Base-by-base conservation (phyloP, 2,888 invertebrate species). In the Carcina quercana region DNA sequence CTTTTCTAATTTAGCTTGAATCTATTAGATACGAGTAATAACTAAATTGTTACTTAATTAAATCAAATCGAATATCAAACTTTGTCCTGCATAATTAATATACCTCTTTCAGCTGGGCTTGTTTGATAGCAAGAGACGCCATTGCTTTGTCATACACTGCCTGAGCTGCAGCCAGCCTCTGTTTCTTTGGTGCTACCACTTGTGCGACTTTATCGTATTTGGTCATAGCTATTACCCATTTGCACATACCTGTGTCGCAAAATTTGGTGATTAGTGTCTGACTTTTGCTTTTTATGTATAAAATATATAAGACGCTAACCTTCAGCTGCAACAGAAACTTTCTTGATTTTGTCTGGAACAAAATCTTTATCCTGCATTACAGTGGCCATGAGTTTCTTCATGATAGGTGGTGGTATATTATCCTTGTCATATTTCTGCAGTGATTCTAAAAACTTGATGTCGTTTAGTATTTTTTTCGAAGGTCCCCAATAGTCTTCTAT, bases 191-290 rank as follows among this genome's bases (percentile, higher is more conserved):
- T 1, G 96, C 97, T 13, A 96, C 92, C 6, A 94, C 89, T 71
- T 92, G 94, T 0, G 96, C 95, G 2, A 97, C 96, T 54, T 91
- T 92, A 67, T 98, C 97, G 65, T 98, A 98, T 54, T 96, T 94
- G 1, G 96, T 94, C 73, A 98, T 92, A 0, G 98, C 98, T 43
- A 94, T 90, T 13, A 97, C 94, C 98, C 98, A 98, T 56, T 93
- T 92, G 63, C 97, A 97, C 53, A 95, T 82, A 35, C 93, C 89
- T 88, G 34, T n/a, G n/a, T n/a, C n/a, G n/a, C n/a, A n/a, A n/a
- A n/a, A n/a, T n/a, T n/a, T n/a, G n/a, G n/a, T n/a, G n/a, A n/a
- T n/a, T n/a, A n/a, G n/a, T n/a, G n/a, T n/a, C n/a, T n/a, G n/a
- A n/a, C n/a, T n/a, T n/a, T n/a, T n/a, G n/a, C n/a, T n/a, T n/a